Evolutionary conservation across 2,113 vertebrate species (phyloP), one percentile per base, ranked within the genome.

Genomic region (Uria lomvia): DNA sequence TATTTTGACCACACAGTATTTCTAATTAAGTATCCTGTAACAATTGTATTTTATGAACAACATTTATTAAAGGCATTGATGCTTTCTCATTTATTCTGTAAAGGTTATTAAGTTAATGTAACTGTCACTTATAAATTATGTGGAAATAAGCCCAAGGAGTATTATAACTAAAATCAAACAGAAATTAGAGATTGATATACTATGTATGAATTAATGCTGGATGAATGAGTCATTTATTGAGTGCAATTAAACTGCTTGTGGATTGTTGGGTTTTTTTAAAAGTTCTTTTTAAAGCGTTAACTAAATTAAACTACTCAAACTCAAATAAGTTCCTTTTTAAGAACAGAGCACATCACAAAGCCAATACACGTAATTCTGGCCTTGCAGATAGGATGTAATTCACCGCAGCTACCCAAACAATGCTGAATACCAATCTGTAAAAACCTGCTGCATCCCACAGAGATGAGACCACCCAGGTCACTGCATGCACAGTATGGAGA

Each of bases 1-100:
- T 90, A 67, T 94, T 97, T 97, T 97, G 92, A 96, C 97, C 96
- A 94, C 77, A 75, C 88, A 93, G 74, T 96, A 95, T 96, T 98
- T 97, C 91, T 92, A 96, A 97, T 97, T 97, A 97, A 97, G 88
- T 58, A 77, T 77, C 85, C 88, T 82, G 32, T 50, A 86, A 94
- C 71, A 95, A 94, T 74, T 83, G 71, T 56, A 67, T 78, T 94
- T 96, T 86, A 92, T 91, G 81, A 92, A 81, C 52, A 94, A 79
- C 81, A 91, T 95, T 96, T 96, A 94, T 88, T 94, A 91, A 87
- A 96, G 84, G 71, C 42, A 70, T 71, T 86, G n/a, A 58, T 78
- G n/a, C 84, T 82, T 90, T 88, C 88, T 92, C 91, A 55, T 95
- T 92, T 94, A 68, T 95, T 95, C 71, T 83, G 45, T 34, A 91